A percentile compares a stretch with the other conserved stretches of the same genome.
phyloP scores from a whole-genome alignment of 2,797 vertebrate genomes.

The Silurus lanzhouensis region DNA sequence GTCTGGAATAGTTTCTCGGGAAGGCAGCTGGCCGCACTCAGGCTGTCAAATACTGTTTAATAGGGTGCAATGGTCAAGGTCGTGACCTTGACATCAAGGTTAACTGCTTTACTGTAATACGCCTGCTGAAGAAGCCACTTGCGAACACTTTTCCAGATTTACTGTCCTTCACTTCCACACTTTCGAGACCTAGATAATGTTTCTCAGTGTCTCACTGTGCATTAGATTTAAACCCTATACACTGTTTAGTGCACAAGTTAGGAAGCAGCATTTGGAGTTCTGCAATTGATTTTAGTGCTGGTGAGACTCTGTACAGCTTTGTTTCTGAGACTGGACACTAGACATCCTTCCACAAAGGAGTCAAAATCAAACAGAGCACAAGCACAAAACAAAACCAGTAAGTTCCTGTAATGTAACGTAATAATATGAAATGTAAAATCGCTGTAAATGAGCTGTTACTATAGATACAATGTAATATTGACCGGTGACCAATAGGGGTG shows the following conservation, averaged over 20 bases:
- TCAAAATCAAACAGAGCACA: too few relatives aligned
- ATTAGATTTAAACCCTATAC: background rate
- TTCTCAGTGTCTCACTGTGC: background rate
- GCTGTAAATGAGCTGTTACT: background rate
- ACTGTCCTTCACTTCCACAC: background rate
- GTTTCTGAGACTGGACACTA: background rate
- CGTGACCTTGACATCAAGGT: conserved; percentile 1
- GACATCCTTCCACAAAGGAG: background rate
- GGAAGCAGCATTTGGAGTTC: background rate
- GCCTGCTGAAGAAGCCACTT: background rate
- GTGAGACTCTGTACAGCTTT: background rate
- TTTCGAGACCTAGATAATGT: background rate
- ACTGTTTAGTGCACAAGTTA: background rate
- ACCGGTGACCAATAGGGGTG: too few relatives aligned
- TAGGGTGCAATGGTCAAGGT: background rate
- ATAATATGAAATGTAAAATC: background rate
- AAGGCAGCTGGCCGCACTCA: too few relatives aligned
- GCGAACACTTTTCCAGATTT: conserved; percentile 3
- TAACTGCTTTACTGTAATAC: background rate
- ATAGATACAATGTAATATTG: background rate
- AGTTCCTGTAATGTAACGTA: too few relatives aligned
- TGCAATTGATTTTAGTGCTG: background rate
- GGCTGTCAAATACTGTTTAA: background rate
- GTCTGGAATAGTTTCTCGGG: background rate
- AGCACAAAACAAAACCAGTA: too few relatives aligned